phyloP scores from a whole-genome alignment of 2,113 vertebrate species.

The Ginglymostoma cirratum region DNA sequence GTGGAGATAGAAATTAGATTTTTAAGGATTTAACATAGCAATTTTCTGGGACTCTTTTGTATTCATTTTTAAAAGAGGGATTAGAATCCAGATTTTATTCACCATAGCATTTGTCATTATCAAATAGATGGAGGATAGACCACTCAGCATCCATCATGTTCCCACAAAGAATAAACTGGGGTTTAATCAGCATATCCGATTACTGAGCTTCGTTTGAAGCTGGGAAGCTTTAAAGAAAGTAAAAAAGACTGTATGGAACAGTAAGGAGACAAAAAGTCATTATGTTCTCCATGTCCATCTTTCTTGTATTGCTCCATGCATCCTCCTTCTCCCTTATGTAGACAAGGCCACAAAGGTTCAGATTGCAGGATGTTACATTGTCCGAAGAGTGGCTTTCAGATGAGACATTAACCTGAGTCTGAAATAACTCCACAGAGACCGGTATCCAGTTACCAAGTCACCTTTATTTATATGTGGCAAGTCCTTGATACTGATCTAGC shows the following conservation, averaged over 20 bases:
- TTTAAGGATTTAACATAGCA: neutral
- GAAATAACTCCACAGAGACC: too few species aligned
- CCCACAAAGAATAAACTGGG: neutral
- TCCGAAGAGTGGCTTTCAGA: neutral
- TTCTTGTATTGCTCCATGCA: neutral
- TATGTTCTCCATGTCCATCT: neutral
- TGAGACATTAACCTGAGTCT: neutral
- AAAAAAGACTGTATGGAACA: neutral
- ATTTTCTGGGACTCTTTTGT: neutral
- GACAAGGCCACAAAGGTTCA: neutral
- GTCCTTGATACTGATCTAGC: too few species aligned
- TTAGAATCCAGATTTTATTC: constrained; percentile 27
- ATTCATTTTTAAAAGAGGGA: neutral
- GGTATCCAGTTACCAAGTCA: too few species aligned
- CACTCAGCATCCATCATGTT: neutral
- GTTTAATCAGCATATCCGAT: neutral
- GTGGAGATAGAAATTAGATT: neutral
- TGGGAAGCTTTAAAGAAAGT: neutral
- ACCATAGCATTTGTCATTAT: neutral
- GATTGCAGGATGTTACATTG: neutral
- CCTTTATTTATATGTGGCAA: too few species aligned
- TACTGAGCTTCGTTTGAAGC: neutral
- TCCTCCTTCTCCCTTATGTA: neutral
- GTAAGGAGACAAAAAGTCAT: neutral
- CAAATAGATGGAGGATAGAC: neutral